Base-by-base conservation (phyloP, 2,888 invertebrate genomes). In the Epirrita christyi region DNA sequence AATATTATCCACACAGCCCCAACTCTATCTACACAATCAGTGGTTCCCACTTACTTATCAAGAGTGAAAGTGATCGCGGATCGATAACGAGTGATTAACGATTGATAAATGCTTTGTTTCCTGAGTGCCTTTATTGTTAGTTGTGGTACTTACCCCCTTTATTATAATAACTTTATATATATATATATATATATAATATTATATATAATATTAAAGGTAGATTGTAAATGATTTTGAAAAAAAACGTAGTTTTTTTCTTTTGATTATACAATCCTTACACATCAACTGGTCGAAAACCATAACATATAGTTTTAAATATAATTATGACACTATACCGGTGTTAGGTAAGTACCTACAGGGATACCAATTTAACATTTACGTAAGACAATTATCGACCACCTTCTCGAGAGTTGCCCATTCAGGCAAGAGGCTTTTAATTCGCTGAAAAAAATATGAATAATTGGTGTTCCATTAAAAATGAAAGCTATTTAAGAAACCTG, bases 381-480 rank as follows among this genome's bases (percentile, higher is more conserved):
- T 71, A 75, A 75, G 66, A 68, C 62, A 77, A 76, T 81, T 80
- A 80, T 76, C 63, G 71, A 74, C 9, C 34, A 43, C 51, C 43
- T 51, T 43, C 51, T 28, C 42, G 50, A 43, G 29, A 43, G 13
- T 27, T n/a, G 27, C 41, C 0, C 9, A 41, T 41, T 41, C n/a
- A 41, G 10, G 38, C 7, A 21, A 15, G 40, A 8, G n/a, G 3
- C 1, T 28, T 36, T 2, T 4, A 42, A 50, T 47, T 37, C 28
- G 8, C 36, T 59, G 54, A 59, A 54, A 58, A 56, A 61, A 58
- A 58, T 51, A 61, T 66, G 45, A 58, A 52, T 61, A 64, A 55
- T 45, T 63, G 29, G 57, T 41, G 40, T 37, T 15, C 48, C 46
- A 44, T 61, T 53, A 42, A 59, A 56, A 58, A 55, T 55, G 43